Evolutionary conservation across 1,140 invertebrate species (phyloP).

Genomic region (Globodera rostochiensis): DNA sequence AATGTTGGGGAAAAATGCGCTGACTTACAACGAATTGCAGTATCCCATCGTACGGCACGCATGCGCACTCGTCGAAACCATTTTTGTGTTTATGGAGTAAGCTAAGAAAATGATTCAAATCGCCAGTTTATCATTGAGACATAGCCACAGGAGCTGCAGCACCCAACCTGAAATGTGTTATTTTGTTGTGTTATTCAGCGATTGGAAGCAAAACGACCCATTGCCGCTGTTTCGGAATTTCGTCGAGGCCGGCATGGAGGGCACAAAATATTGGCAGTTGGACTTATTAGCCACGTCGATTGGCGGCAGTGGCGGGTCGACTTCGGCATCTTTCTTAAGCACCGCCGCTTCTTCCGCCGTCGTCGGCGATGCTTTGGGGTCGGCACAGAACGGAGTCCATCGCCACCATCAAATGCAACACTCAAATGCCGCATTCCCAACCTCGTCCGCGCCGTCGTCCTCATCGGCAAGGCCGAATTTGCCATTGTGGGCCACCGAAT

Average conservation of each 20-base stretch:
- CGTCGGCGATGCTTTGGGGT: neutral
- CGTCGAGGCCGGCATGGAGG: neutral
- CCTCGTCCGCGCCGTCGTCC: neutral
- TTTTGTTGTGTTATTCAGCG: neutral
- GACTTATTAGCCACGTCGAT: neutral
- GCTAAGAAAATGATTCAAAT: neutral
- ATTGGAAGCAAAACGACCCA: neutral
- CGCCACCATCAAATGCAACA: neutral
- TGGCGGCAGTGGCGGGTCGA: neutral
- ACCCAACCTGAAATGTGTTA: too few relatives aligned
- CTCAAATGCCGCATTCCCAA: neutral
- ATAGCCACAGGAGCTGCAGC: too few relatives aligned
- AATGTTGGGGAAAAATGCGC: constrained; percentile 24
- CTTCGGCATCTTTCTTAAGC: neutral
- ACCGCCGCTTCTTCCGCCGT: neutral
- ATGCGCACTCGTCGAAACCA: neutral
- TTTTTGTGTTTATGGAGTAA: constrained; percentile 6
- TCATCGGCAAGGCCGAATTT: neutral
- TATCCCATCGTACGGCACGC: neutral
- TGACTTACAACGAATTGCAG: constrained; percentile 9
- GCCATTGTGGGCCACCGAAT: neutral
- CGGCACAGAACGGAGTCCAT: neutral
- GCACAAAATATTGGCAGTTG: neutral
- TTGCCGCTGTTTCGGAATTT: neutral
- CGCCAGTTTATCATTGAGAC: too few relatives aligned